Base-by-base conservation (phyloP, 2,888 invertebrate genomes). In the Asteroscopus sphinx region DNA sequence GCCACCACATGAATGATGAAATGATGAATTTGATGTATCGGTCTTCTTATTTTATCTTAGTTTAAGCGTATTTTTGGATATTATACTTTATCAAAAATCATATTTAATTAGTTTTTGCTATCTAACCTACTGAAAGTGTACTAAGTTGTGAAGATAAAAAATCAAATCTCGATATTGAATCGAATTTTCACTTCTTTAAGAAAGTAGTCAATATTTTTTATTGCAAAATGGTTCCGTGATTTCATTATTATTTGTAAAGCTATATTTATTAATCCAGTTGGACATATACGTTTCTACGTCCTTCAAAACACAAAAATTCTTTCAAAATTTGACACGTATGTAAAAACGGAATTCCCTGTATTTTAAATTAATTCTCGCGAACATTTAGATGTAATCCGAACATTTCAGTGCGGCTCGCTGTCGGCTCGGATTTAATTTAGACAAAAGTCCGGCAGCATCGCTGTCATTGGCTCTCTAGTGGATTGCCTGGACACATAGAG, bases 1-100 rank as follows among this genome's bases (percentile, higher is more conserved):
- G 74, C 74, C 59, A 77, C 78, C 80, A 77, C 81, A 84, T 86
- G 79, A 81, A 82, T 84, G n/a, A n/a, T 80, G 69, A n/a, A n/a
- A n/a, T n/a, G 60, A 74, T 64, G 70, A 64, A 71, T 79, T 82
- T 83, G 79, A 82, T 81, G 75, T 78, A 81, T 81, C 65, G 75
- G 68, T 61, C 17, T 64, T 41, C 44, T 21, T 25, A 21, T 21
- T 26, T 6, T 55, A 42, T 55, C 28, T 46, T 40, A n/a, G 15
- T 36, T 28, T 61, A 3, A 42, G 13, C 11, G n/a, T 37, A 8
- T 16, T 32, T 48, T 8, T 28, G 16, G n/a, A 13, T 2, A 32
- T 2, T 32, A n/a, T 32, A 1, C 2, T n/a, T 11, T 32, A 32
- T 32, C n/a, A n/a, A n/a, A n/a, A n/a, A n/a, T n/a, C n/a, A n/a